A percentile compares a stretch with the other conserved stretches of the same genome.
Evolutionary conservation across 2,888 invertebrate genomes (phyloP).

Genomic region (Diplazon laetatorius): DNA sequence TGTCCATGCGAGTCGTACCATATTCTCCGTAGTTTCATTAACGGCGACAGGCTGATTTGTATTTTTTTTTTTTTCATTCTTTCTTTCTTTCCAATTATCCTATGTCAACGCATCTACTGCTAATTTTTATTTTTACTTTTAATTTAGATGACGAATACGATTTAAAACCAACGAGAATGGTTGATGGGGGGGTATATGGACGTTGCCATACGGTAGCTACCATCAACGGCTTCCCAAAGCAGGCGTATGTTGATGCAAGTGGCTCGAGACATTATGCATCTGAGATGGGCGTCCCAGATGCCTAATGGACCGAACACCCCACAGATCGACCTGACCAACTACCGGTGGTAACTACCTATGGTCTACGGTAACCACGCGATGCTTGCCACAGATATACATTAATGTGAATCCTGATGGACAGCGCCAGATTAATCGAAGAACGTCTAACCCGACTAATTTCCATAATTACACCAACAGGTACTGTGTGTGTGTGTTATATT

Average conservation of each 20-base stretch:
- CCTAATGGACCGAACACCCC: constrained; percentile 59
- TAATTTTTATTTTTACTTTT: too few species aligned
- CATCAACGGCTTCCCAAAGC: constrained; percentile 52
- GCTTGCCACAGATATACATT: constrained; percentile 56
- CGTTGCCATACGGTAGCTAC: constrained; percentile 1
- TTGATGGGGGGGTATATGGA: background rate
- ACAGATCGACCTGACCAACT: constrained; percentile 43
- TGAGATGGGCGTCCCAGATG: constrained; percentile 63
- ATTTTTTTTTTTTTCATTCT: too few species aligned
- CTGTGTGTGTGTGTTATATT: constrained; percentile 31
- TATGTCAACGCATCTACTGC: too few species aligned
- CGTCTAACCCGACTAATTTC: constrained; percentile 43
- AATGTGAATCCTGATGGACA: constrained; percentile 60
- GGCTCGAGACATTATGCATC: constrained; percentile 61
- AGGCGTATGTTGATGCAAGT: constrained; percentile 61
- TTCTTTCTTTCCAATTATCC: too few species aligned
- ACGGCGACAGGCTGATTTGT: too few species aligned
- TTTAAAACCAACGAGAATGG: background rate
- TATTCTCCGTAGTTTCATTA: too few species aligned
- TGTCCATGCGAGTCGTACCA: too few species aligned
- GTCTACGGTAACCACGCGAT: constrained; percentile 40
- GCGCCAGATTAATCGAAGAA: constrained; percentile 59
- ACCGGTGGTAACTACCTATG: constrained; percentile 43
- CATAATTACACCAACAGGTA: constrained; percentile 53
- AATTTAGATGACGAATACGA: too few species aligned